Base-by-base conservation (phyloP, 2,888 invertebrate genomes). In the Glyphotaelius pellucidus region DNA sequence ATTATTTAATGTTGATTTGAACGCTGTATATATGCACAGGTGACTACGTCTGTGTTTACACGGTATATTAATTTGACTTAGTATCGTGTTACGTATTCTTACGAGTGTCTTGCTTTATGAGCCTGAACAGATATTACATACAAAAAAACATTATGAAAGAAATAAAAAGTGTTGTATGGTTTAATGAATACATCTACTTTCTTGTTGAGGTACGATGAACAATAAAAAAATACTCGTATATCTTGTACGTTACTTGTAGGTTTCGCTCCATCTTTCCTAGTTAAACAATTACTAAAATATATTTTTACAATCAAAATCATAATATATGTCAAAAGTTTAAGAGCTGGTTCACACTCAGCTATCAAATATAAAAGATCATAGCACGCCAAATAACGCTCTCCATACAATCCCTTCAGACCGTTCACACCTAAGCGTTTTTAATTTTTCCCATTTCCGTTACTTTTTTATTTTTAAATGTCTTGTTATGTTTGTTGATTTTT, bases 51-150 rank as follows among this genome's bases (percentile, higher is more conserved):
- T 86, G 19, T 86, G 42, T 86, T 86, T 86, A 86, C 86, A 86
- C 86, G 42, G 86, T 42, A 42, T 42, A 86, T 86, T 86, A 86
- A 86, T 86, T 86, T 86, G 32, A 86, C 86, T 30, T 86, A 3
- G 42, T 86, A 86, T 86, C 86, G n/a, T 86, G 47, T 86, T 47
- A 42, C 86, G 14, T 38, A n/a, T 47, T 67, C 67, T 67, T 86
- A 86, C 31, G 7, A 35, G 31, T 30, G 30, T 30, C 31, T 1
- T 14, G 38, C n/a, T 25, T 83, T 83, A 83, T 35, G 83, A 67
- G 67, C 67, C 25, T 67, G 67, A 67, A n/a, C 67, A 67, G 25
- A 67, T 67, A 67, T 67, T 67, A 67, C 7, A 67, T 67, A 67
- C 7, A 25, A 25, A 19, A 52, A 67, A 67, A 67, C 52, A 25